Percentiles rank a stretch among this genome's conserved stretches.
Conservation (phyloP, 2,797 vertebrate genomes). For the Chelon auratus region DNA sequence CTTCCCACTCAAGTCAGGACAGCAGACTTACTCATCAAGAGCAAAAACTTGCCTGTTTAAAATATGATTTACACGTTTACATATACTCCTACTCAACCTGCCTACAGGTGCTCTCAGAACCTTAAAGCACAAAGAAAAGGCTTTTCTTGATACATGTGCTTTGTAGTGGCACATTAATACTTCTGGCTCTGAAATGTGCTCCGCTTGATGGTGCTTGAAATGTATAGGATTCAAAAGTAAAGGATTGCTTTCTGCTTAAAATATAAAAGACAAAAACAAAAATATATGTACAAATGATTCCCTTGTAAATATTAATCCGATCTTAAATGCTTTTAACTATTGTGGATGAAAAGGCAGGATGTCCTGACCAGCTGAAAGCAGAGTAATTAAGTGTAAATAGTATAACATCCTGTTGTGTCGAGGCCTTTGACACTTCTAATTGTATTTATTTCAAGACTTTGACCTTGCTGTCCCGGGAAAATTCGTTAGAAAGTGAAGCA, state of each 20-base stretch:
- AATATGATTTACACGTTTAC: conserved; percentile 30
- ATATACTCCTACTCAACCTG: conserved; percentile 49
- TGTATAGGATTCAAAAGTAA: background rate
- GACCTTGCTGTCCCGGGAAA: conserved; percentile 69
- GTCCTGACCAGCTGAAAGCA: conserved; percentile 51
- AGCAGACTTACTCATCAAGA: conserved; percentile 68
- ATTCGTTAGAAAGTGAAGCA: conserved; percentile 74
- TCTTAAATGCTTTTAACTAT: conserved; percentile 3
- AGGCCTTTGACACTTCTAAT: conserved; percentile 80
- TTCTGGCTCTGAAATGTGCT: conserved; percentile 1
- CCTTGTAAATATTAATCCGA: background rate
- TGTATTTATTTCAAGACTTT: conserved; percentile 80
- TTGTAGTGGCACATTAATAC: conserved; percentile 16
- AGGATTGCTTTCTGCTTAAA: background rate
- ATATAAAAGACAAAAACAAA: conserved; percentile 2
- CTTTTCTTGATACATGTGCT: background rate
- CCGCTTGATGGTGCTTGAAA: conserved; percentile 11
- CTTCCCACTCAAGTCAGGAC: conserved; percentile 79
- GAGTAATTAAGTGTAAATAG: conserved; percentile 80
- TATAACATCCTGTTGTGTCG: conserved; percentile 67
- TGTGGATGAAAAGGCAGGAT: conserved; percentile 45
- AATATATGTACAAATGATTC: background rate
- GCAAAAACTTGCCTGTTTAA: conserved; percentile 49
- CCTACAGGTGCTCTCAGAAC: conserved; percentile 39
- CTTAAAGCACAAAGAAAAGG: conserved; percentile 14